Evolutionary conservation across 2,888 invertebrate genomes (phyloP), one percentile per base, ranked within the genome.

Genomic region (Leptopilina myrica): DNA sequence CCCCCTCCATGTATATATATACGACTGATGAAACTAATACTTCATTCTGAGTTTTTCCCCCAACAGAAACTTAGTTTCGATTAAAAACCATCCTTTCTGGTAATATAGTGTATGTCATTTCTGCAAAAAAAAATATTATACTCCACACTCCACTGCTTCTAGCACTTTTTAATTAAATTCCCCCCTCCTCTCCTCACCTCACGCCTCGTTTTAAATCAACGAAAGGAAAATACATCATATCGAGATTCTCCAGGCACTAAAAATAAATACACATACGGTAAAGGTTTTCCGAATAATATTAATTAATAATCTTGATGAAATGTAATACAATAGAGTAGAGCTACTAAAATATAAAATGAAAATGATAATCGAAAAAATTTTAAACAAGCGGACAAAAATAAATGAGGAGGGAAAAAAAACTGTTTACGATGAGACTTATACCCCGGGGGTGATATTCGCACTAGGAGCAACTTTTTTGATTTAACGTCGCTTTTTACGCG

Each of bases 11-110:
- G 1, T 20, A 49, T 49, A 73, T 73, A 40, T 73, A 73, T 56
- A 56, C 33, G 33, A 33, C 40, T n/a, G 56, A n/a, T n/a, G 33
- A 73, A 56, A 73, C 73, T 73, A 56, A 73, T 56, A 73, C 56
- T 56, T 56, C n/a, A 73, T 40, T 33, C 33, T 8, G n/a, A 11
- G 53, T n/a, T 73, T 46, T 73, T 43, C 8, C 8, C 8, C 8
- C 8, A 46, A 15, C 12, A 5, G n/a, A 46, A 73, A 73, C 33
- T 73, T 56, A 8, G 33, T 53, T 33, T n/a, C 53, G 56, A 73
- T 73, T 73, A 56, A 56, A 73, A n/a, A 26, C 33, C 56, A 73
- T 56, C 33, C 53, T 26, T 20, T 53, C 26, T 14, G 14, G 11
- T 15, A 49, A 49, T 49, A 49, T 49, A 33, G 33, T 33, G 33